Evolutionary conservation across 92 coral and sea anemone genomes (phyloP), one percentile per base, ranked within the genome.

Genomic region (Actinernus sp.): DNA sequence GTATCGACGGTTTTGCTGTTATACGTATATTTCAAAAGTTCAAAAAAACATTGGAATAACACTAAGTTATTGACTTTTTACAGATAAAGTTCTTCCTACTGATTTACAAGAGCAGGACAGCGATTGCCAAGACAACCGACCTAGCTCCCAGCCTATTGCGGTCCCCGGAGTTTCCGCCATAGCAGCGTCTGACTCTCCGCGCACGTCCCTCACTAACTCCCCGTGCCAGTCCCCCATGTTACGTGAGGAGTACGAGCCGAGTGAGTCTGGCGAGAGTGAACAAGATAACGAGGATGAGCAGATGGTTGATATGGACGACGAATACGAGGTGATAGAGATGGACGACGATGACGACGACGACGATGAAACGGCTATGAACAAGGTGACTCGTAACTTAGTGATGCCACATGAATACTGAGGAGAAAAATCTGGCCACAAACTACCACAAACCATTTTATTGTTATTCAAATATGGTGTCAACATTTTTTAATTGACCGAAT

Each of bases 201-300:
- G 48, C 48, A 52, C 37, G 21, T 73, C 94, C 0, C 78, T 83
- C 22, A 47, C 73, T 50, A 63, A 33, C 50, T 84, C 93, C 57
- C 88, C 93, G 26, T 78, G 93, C 58, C 81, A 78, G 73, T 92
- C 97, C 38, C 97, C 96, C 45, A 81, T 65, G 83, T 61, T 78
- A 12, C 73, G 74, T 37, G 98, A 94, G 59, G 92, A 86, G 6
- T 97, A 91, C 58, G 98, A 94, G 73, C 93, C 86, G 56, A 87
- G 93, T 45, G 98, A 83, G 71, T 87, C 97, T 65, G 92, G 88
- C 50, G 84, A 47, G 71, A 88, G 92, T 30, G 95, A 88, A 22
- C 85, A 74, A 1, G 92, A 86, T 17, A 79, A 58, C 25, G 67
- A 55, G 23, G 89, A 51, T 0, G 96, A 78, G 1, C 79, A 63